Evolutionary conservation across 35 echinoderm and acorn worm genomes (phyloP), one percentile per base, ranked within the genome.

Genomic region (Acanthaster planci): DNA sequence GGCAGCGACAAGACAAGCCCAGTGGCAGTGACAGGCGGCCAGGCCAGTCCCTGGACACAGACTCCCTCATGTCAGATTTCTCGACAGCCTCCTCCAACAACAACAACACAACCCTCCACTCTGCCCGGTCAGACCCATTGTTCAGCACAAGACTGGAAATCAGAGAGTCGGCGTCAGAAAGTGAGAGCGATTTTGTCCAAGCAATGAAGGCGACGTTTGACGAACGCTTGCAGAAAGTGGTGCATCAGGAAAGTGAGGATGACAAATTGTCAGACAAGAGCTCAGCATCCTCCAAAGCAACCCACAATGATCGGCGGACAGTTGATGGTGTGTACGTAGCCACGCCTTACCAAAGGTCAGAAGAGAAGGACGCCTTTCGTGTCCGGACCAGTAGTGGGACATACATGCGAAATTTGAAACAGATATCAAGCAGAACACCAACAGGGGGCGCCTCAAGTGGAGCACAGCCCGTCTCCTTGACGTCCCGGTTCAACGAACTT

Each of bases 61-160:
- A 80, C 51, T 94, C 92, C 2, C 83, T 94, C 18, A 90, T 88
- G 7, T 94, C 92, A 7, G 92, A 90, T 50, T 94, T 87, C 50
- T 90, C 87, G 2, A 94, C 79, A 52, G n/a, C 84, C 27, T 97
- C 95, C 1, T 93, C 91, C 6, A 97, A 93, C 32, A 97, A 93
- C 52, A 93, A 90, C 38, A 93, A 87, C 51, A 47, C 42, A n/a
- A 76, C 84, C 37, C 90, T 90, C 50, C 76, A 16, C 52, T 60
- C 60, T 42, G 79, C 35, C 64, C 68, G 47, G 37, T 86, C 78
- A 34, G 85, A 78, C 57, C 54, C 75, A 37, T 55, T 86, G 27
- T 84, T 84, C 56, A 85, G 80, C 51, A 80, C 80, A 38, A 67
- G 56, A 47, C 68, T 64, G 80, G 80, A 81, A 47, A 52, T 81